Percentiles rank a stretch among this genome's conserved stretches.
Conservation (phyloP, 2,797 vertebrate species). For the Triplophysa bombifrons region DNA sequence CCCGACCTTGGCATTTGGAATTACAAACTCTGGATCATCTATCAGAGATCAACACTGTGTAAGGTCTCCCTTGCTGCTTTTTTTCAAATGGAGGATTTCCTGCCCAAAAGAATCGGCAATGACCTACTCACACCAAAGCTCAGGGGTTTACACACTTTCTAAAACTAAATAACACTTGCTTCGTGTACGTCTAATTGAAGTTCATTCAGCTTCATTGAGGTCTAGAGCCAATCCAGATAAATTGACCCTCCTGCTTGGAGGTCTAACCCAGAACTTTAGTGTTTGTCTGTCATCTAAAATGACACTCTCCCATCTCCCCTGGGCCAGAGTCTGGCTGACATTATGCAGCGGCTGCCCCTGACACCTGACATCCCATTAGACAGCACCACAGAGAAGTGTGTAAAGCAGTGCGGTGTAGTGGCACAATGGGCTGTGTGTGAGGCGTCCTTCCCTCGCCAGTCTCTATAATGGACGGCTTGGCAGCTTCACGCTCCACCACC, state of each 20-base stretch:
- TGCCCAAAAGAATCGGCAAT: neutral
- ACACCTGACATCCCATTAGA: conserved; percentile 47
- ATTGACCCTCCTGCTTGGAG: conserved; percentile 38
- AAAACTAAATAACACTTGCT: conserved; percentile 50
- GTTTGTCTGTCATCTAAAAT: conserved; percentile 49
- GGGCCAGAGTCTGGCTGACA: conserved; percentile 18
- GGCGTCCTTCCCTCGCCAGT: conserved; percentile 20
- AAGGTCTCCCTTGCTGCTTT: neutral
- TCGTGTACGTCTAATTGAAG: conserved; percentile 54
- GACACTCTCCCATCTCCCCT: conserved; percentile 31
- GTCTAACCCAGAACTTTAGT: conserved; percentile 25
- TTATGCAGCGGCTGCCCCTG: conserved; percentile 21
- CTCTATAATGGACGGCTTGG: conserved; percentile 2
- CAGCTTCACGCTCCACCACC: conserved; percentile 11
- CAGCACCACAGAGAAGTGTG: conserved; percentile 10
- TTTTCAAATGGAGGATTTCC: neutral
- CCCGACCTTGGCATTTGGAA: neutral
- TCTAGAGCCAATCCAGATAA: conserved; percentile 41
- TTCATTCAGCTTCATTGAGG: conserved; percentile 43
- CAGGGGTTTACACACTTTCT: conserved; percentile 48
- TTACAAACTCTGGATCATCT: neutral
- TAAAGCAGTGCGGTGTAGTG: conserved; percentile 10
- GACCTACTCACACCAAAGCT: conserved; percentile 32
- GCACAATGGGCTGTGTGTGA: conserved; percentile 14
- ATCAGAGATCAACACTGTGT: neutral